phyloP scores from a whole-genome alignment of 2,888 invertebrate genomes.

The Agrochola lota region DNA sequence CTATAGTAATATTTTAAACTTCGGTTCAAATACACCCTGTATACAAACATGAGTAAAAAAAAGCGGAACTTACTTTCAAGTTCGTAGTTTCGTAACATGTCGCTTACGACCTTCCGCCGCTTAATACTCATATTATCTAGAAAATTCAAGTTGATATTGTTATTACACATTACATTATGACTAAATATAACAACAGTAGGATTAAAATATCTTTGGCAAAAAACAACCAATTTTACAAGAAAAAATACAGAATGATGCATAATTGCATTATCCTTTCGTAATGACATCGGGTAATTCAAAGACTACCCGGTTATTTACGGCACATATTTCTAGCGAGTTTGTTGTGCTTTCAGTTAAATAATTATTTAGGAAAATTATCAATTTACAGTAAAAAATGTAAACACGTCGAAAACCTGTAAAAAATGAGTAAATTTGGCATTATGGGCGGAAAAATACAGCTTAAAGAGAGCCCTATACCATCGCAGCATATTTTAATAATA shows the following conservation, averaged over 20 bases:
- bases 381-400: conserved; percentile 36
- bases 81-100: conserved; percentile 75
- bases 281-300: conserved; percentile 5
- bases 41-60: conserved; percentile 45
- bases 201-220: conserved; percentile 6
- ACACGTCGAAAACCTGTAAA: conserved; percentile 60
- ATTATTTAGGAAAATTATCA: neutral
- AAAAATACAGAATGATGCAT: neutral
- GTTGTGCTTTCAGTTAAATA: conserved; percentile 4
- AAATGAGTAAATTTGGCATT: conserved; percentile 66
- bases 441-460: conserved; percentile 43
- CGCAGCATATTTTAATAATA: conserved; percentile 5
- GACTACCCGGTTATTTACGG: neutral
- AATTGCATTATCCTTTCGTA: neutral
- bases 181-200: conserved; percentile 16
- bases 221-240: neutral
- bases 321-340: conserved; percentile 5
- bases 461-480: neutral
- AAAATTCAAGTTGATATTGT: conserved; percentile 64
- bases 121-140: conserved; percentile 67
- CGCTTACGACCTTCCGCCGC: conserved; percentile 77
- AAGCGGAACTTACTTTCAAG: conserved; percentile 83
- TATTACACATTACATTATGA: conserved; percentile 43
- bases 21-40: conserved; percentile 40
- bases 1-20: neutral